Base-by-base conservation (phyloP, 2,797 vertebrate species). In the Rostrhamus sociabilis region DNA sequence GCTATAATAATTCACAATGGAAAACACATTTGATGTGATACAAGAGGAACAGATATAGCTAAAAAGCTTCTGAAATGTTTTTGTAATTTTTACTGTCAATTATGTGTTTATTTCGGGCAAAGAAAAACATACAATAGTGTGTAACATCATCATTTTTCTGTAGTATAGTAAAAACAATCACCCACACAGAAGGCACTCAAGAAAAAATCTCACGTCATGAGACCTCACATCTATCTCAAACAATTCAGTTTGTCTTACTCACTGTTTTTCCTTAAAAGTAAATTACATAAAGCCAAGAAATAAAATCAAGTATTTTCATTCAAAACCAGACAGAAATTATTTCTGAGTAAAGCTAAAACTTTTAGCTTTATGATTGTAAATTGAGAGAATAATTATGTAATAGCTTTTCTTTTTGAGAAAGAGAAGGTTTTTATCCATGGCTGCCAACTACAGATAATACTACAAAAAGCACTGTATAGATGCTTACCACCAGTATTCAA, bases 61-160 rank as follows among this genome's bases (percentile, higher is more conserved):
- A 84, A 87, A 95, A 89, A 63, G 34, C 31, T 84, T 93, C 55
- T 64, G 62, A 95, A 88, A 63, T 66, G 0, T 76, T 86, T 90
- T 82, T 71, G 59, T 38, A 66, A 68, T 52, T 90, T 91, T 96
- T 90, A 40, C 62, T 66, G 56, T 59, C 92, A 96, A 88, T 80
- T 56, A 82, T 53, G 21, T 68, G n/a, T 59, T 91, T 95, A 64
- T 92, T 89, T 43, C 9, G 47, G 73, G 56, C 76, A 94, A 87
- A 91, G n/a, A 58, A 48, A 91, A 62, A 63, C 47, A 90, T 60
- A 71, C 27, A 90, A 68, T 66, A 72, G 38, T 47, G 42, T 76
- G 60, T 27, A 95, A 89, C 26, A 78, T 40, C 68, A 62, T 60
- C 23, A 20, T 79, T 94, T 86, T 96, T 31, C 74, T 43, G 38